Evolutionary conservation across 2,888 invertebrate species (phyloP).

Genomic region (Leptinotarsa juncta): DNA sequence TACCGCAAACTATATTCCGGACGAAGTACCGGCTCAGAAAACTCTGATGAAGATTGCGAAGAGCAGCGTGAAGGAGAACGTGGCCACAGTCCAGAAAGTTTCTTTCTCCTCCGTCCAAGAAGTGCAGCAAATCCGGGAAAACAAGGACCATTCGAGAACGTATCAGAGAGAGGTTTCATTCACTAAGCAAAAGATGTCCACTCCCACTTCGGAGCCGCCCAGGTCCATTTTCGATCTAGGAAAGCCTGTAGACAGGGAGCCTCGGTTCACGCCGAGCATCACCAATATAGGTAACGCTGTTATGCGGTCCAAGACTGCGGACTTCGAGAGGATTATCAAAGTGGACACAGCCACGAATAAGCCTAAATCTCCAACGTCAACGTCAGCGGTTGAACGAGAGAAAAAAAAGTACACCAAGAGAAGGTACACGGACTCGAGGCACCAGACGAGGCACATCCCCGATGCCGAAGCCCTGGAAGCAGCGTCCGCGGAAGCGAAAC

Average conservation of each 20-base stretch:
- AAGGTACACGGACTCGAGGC: conserved; percentile 72
- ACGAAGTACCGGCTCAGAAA: conserved; percentile 59
- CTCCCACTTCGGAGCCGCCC: conserved; percentile 41
- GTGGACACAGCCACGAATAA: conserved; percentile 67
- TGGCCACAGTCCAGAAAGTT: conserved; percentile 69
- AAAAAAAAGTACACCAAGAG: conserved; percentile 73
- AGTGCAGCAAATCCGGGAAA: conserved; percentile 53
- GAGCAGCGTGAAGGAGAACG: conserved; percentile 49
- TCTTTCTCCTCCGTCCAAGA: conserved; percentile 74
- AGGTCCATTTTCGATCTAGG: conserved; percentile 28
- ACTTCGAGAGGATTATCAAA: conserved; percentile 72
- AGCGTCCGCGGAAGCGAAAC: conserved; percentile 50
- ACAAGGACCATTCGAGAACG: conserved; percentile 50
- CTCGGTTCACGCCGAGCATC: conserved; percentile 70
- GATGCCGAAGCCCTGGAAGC: conserved; percentile 67
- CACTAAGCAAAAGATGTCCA: conserved; percentile 34
- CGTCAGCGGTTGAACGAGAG: conserved; percentile 63
- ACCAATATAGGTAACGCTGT: conserved; percentile 76
- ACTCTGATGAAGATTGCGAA: conserved; percentile 48
- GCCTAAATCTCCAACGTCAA: conserved; percentile 57
- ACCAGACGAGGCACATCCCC: conserved; percentile 71
- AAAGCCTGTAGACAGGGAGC: conserved; percentile 56
- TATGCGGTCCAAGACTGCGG: conserved; percentile 75
- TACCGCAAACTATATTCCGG: conserved; percentile 69
- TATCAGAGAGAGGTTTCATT: conserved; percentile 59